Base-by-base conservation (phyloP, 2,113 vertebrate species). In the Protomyctophum bolini region DNA sequence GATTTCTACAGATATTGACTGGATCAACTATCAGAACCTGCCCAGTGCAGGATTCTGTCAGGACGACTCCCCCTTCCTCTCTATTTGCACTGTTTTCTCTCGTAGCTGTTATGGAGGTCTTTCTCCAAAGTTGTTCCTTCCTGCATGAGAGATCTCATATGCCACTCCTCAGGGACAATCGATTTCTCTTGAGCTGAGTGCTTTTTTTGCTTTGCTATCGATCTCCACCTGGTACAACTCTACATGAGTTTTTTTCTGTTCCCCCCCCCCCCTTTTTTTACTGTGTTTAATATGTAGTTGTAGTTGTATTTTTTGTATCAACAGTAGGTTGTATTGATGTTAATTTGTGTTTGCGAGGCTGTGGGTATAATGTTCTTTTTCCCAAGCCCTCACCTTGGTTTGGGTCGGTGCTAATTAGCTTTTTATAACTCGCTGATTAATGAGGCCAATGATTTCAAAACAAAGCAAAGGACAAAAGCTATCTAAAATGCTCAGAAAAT, bases 191-290 rank as follows among this genome's bases (percentile, higher is more conserved):
- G 80, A 3, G 80, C 66, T 1, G 66, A 69, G 72, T 70, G 77
- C 75, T 83, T 78, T 81, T 79, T 77, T 76, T 68, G 76, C 77
- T 61, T 87, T 86, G 72, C 72, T 61, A 87, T 89, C 51, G 80
- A 85, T 81, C 72, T 46, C 41, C 21, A 14, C 6, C 45, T 50
- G 66, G 73, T 49, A 55, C 75, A 66, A n/a, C 29, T 28, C 61
- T 67, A 49, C 69, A 58, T 29, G 33, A 46, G 54, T 49, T 29
- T 28, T 54, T 58, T 9, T 69, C 5, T 41, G 33, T 41, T 2
- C 5, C 33, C 21, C 21, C 21, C 21, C 21, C 21, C 21, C 21
- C 21, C 21, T 2, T 21, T 58, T 68, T 55, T 52, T 2, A 5
- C 6, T 56, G 52, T 61, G 58, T 69, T 74, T 62, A 77, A 63